Percentiles rank a stretch among this genome's conserved stretches.
Conservation (phyloP, 2,888 invertebrate genomes). For the Sepiola atlantica region DNA sequence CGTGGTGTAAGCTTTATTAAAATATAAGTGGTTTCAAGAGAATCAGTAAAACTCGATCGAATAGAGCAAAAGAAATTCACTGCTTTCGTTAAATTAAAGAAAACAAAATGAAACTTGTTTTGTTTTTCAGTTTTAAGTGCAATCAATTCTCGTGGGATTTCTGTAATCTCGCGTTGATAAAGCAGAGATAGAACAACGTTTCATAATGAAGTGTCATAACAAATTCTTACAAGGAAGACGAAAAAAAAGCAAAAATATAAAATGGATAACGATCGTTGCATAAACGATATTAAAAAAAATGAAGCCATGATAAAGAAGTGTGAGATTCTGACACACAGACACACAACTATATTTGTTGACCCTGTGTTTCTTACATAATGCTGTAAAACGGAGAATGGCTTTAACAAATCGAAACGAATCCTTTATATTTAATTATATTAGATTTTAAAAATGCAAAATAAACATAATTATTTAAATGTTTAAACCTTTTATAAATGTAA, state of each 20-base stretch:
- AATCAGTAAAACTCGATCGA: neutral
- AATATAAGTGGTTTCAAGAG: neutral
- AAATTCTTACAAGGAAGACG: neutral
- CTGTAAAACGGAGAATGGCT: too few species aligned
- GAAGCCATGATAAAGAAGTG: too few species aligned
- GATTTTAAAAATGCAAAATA: too few species aligned
- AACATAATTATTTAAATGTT: too few species aligned
- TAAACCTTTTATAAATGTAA: too few species aligned
- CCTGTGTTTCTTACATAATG: too few species aligned
- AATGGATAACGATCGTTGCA: neutral
- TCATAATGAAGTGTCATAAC: neutral
- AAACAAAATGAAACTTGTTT: neutral
- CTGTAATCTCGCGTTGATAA: neutral
- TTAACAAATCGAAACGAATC: too few species aligned
- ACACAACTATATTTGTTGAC: too few species aligned
- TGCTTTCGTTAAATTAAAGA: neutral
- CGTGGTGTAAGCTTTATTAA: neutral
- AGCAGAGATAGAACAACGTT: neutral
- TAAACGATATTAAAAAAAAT: neutral
- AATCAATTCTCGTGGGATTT: neutral
- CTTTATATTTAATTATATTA: too few species aligned
- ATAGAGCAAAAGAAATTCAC: neutral
- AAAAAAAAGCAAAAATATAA: neutral
- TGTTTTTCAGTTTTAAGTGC: neutral
- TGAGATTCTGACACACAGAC: too few species aligned